Evolutionary conservation across 2,113 vertebrate species (phyloP).

Genomic region (Dendrocopos noguchii): DNA sequence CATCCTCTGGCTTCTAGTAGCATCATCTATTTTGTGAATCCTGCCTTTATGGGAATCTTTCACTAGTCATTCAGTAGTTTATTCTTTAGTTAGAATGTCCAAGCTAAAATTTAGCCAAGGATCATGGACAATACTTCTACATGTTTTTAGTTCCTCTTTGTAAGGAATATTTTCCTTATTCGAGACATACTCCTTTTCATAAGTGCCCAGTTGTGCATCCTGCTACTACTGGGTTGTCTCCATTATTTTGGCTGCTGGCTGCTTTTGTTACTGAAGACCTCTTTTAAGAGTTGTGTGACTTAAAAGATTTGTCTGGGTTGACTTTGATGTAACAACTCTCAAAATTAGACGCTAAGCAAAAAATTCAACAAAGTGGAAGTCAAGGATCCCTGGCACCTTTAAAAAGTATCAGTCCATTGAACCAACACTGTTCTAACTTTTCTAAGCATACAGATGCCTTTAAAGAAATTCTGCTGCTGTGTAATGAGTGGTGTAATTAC

Average conservation of each 20-base stretch:
- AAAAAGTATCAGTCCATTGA: not conserved
- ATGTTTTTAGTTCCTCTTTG: not conserved
- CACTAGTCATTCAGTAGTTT: not conserved
- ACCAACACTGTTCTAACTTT: not conserved
- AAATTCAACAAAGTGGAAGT: not conserved
- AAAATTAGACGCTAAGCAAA: not conserved
- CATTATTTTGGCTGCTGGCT: not conserved
- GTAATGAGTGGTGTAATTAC: not conserved
- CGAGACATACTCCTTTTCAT: not conserved
- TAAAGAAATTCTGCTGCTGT: not conserved
- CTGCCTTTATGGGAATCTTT: not conserved
- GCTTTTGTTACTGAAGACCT: not conserved
- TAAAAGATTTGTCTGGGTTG: not conserved
- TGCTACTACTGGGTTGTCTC: not conserved
- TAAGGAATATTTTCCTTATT: not conserved
- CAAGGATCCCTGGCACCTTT: not conserved
- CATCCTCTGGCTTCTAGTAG: not conserved
- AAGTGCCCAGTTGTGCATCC: not conserved
- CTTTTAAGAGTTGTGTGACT: not conserved
- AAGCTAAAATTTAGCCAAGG: not conserved
- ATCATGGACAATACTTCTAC: not conserved
- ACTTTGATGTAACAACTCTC: not conserved
- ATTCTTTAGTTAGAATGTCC: not conserved
- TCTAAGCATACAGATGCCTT: not conserved
- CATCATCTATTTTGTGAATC: not conserved